Evolutionary conservation across 2,797 vertebrate genomes (phyloP), one percentile per base, ranked within the genome.

Genomic region (Otolemur crassicaudatus): DNA sequence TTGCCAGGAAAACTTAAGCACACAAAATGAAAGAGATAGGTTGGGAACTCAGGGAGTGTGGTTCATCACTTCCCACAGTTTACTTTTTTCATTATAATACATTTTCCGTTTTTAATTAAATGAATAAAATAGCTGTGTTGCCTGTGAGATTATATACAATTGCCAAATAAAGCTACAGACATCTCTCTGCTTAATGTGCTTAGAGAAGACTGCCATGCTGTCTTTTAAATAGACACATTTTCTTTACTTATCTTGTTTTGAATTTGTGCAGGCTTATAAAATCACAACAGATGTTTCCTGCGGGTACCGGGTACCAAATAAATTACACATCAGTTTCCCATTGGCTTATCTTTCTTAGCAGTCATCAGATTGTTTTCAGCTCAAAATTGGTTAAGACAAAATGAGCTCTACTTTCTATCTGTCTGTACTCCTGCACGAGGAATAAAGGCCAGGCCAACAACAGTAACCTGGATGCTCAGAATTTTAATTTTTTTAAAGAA

Each of bases 231-330:
- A 96, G 96, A 97, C 91, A 95, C 83, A 19, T 61, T 97, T 97
- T 97, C 85, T 97, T 98, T 89, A 65, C 93, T 97, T 97, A 97
- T 17, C 84, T 97, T 91, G 93, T 96, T 97, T 97, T 72, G 87
- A 94, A 91, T 97, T 98, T 97, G 95, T 96, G 92, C 40, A 95
- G 34, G 77, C 93, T 96, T 97, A 94, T 96, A 98, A 97, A 98
- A 97, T 97, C 95, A 95, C 87, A 97, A 94, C 97, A 97, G 94
- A 97, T 96, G 97, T 97, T 98, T 97, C 96, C 96, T 97, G 53
- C 92, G 92, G 87, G 96, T 96, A 96, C 85, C 3, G 56, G 92
- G 90, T 96, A 96, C 82, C 79, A 96, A 95, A 82, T 94, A 97
- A 95, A 96, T 97, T 94, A 92, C 96, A 98, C 76, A 95, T 94